A percentile compares a stretch with the other conserved stretches of the same genome.
phyloP scores from a whole-genome alignment of 2,797 vertebrate genomes.

The Acipenser ruthenus region DNA sequence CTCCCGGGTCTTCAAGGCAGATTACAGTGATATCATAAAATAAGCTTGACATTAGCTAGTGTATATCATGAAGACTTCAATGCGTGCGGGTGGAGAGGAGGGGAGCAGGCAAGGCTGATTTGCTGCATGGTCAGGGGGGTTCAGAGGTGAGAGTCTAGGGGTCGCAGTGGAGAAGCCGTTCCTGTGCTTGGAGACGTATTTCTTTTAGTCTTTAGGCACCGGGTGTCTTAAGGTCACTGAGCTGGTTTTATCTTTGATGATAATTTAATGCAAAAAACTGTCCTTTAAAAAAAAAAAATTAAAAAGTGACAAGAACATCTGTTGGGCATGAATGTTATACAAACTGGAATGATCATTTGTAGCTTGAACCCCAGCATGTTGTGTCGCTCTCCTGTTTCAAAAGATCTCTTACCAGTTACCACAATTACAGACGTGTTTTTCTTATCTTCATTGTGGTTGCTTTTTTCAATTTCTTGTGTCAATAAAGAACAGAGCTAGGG shows the following conservation, averaged over 20 bases:
- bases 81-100: constrained; percentile 1
- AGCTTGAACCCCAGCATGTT: not conserved
- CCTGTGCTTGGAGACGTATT: not conserved
- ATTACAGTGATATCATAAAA: constrained; percentile 14
- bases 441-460: no score
- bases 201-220: constrained; percentile 12
- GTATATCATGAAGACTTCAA: constrained; percentile 5
- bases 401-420: not conserved
- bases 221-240: constrained; percentile 14
- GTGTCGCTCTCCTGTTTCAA: not conserved
- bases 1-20: not conserved
- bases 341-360: not conserved
- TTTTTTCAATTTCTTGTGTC: no score
- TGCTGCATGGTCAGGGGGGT: not conserved
- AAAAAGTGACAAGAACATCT: constrained; percentile 5
- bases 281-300: constrained; percentile 2
- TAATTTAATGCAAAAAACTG: constrained; percentile 10
- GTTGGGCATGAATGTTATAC: not conserved
- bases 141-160: constrained; percentile 7
- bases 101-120: constrained; percentile 5
- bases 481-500: no score
- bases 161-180: constrained; percentile 7
- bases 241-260: constrained; percentile 12
- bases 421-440: not conserved
- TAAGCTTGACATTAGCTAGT: not conserved